These are phyloP conservation scores for Omphaloscelis lunosa DNA, from an alignment of 2,888 invertebrate genomes.

Conservation along the genomic window DNA sequence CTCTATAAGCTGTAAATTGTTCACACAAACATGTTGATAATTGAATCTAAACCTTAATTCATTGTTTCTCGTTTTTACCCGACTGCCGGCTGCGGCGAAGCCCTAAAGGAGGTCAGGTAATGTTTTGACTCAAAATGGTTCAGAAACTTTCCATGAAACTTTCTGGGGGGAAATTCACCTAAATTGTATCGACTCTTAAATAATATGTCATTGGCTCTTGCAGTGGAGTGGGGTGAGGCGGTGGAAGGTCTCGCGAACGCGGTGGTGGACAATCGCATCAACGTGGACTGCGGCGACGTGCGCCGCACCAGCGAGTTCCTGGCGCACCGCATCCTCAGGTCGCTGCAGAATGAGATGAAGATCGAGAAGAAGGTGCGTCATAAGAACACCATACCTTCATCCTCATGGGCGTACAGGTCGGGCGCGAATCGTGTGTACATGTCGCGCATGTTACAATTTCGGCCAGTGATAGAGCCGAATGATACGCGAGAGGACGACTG, in stretches of 20 bases:
- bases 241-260: slow-evolving; percentile 82
- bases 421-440: too few species aligned
- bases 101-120: neutral
- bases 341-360: slow-evolving; percentile 80
- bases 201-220: neutral
- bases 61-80: neutral
- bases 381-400: neutral
- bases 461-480: too few species aligned
- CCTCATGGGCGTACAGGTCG: neutral
- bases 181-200: too few species aligned
- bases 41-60: neutral
- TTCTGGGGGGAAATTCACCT: neutral
- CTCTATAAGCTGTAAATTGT: too few species aligned
- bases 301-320: slow-evolving; percentile 80
- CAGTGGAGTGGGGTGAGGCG: slow-evolving; percentile 88
- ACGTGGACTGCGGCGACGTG: slow-evolving; percentile 79
- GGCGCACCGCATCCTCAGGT: slow-evolving; percentile 77
- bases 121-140: neutral
- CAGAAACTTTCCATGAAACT: neutral
- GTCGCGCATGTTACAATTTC: too few species aligned
- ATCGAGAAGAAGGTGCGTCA: slow-evolving; percentile 71
- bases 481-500: too few species aligned
- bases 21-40: neutral
- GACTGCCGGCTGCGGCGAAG: neutral
- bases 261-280: slow-evolving; percentile 81